Base-by-base conservation (phyloP, 2,113 vertebrate genomes). In the Rhinichthys klamathensis region DNA sequence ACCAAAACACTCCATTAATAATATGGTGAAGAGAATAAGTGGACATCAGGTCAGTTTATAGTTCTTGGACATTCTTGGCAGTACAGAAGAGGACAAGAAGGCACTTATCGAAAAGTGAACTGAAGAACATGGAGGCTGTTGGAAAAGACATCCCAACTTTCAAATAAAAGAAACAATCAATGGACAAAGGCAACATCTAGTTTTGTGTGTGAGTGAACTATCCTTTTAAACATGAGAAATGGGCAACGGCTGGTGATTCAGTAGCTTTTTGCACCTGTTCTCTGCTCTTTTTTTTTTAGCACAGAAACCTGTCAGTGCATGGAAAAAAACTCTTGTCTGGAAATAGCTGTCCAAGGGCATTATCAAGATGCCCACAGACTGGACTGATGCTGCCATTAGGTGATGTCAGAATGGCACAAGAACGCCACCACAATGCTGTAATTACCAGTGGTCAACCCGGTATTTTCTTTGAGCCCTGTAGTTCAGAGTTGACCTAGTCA, bases 331-430 rank as follows among this genome's bases (percentile, higher is more conserved):
- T 70, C 18, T 70, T 41, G 6, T 35, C 30, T 69, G 30, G 16
- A 69, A 69, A 72, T 44, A 72, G 35, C 10, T 44, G 21, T 4
- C 69, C 9, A 72, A n/a, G 35, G 35, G 21, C 35, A 23, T n/a
- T n/a, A n/a, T 21, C 21, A 72, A 72, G 21, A 69, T 67, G 65
- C 65, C 30, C 65, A 69, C 65, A 32, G 65, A 44, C 35, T 70
- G 67, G 32, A 70, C 18, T 38, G 32, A 70, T 70, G 67, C 67
- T 70, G 67, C 16, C 67, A 41, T 41, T 70, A 70, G 41, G 67
- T 23, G 67, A 70, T 41, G 67, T 70, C 35, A 38, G 67, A 70
- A 41, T 38, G 67, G 67, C 67, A 70, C 67, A 70, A 35, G 67
- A 38, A 70, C 7, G 30, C 30, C 30, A 69, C 65, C 65, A 69